Conservation (phyloP, 2,113 vertebrate genomes). For the Cyanocitta stelleri region DNA sequence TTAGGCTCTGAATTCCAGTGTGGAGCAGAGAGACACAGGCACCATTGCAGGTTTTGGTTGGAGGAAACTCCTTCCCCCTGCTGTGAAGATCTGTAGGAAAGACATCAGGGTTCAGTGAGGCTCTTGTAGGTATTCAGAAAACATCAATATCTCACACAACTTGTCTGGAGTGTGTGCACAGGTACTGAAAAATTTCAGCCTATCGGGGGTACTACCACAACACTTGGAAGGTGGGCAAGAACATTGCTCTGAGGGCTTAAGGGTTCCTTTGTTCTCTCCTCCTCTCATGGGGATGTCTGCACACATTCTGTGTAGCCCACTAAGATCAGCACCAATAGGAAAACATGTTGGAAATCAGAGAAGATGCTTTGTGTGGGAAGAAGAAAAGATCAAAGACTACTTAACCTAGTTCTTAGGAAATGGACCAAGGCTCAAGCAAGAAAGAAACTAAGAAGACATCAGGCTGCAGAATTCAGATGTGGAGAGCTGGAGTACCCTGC, state of each 20-base stretch:
- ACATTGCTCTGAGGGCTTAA: not conserved
- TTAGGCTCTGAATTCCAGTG: not conserved
- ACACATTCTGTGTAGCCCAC: not conserved
- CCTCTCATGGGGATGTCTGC: not conserved
- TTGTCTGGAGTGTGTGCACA: not conserved
- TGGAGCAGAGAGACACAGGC: not conserved
- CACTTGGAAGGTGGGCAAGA: not conserved
- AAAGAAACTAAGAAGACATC: not conserved
- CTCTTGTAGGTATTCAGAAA: not conserved
- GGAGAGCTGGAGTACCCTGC: not conserved
- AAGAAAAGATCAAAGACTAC: slow-evolving; percentile 16
- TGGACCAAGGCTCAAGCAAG: not conserved
- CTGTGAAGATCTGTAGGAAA: not conserved
- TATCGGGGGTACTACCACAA: not conserved
- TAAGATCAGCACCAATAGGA: not conserved
- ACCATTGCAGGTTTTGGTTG: not conserved
- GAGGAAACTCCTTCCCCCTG: not conserved
- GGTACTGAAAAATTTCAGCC: not conserved
- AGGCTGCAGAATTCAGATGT: not conserved
- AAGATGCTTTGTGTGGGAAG: not conserved
- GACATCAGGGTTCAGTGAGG: not conserved
- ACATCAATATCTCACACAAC: not conserved
- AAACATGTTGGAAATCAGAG: not conserved
- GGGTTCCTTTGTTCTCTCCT: not conserved
- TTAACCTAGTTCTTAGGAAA: not conserved